phyloP scores from a whole-genome alignment of 2,888 invertebrate genomes.

The Danaus chrysippus region DNA sequence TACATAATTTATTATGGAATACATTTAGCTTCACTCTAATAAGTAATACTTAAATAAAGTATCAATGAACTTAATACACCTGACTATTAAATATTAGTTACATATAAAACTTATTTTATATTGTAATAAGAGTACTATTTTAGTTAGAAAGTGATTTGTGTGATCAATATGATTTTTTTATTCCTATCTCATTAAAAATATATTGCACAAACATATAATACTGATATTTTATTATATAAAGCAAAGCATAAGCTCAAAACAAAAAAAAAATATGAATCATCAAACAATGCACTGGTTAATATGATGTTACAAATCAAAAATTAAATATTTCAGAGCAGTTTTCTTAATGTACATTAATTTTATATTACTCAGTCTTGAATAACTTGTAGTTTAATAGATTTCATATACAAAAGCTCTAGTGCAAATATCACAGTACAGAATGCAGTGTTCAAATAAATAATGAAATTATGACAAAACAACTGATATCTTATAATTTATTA shows the following conservation, averaged over 20 bases:
- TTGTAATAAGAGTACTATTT: too few relatives aligned
- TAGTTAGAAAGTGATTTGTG: too few relatives aligned
- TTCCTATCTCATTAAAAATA: slow-evolving; percentile 11
- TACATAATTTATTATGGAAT: too few relatives aligned
- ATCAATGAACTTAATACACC: too few relatives aligned
- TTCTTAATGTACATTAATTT: not conserved
- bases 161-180: slow-evolving; percentile 1
- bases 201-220: slow-evolving; percentile 8
- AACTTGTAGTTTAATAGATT: slow-evolving; percentile 4
- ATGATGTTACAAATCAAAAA: not conserved
- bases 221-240: not conserved
- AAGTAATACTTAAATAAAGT: too few relatives aligned
- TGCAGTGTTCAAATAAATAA: not conserved
- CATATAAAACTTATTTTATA: too few relatives aligned
- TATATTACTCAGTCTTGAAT: slow-evolving; percentile 1
- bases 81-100: too few relatives aligned
- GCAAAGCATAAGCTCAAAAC: not conserved
- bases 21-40: too few relatives aligned
- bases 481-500: slow-evolving; percentile 1
- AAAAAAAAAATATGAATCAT: not conserved
- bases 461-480: not conserved
- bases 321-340: not conserved
- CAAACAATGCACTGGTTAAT: not conserved
- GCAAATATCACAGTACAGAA: not conserved
- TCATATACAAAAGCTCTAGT: not conserved